These are phyloP conservation scores for Vidua macroura DNA, from an alignment of 2,113 vertebrate genomes.

Conservation along the genomic window DNA sequence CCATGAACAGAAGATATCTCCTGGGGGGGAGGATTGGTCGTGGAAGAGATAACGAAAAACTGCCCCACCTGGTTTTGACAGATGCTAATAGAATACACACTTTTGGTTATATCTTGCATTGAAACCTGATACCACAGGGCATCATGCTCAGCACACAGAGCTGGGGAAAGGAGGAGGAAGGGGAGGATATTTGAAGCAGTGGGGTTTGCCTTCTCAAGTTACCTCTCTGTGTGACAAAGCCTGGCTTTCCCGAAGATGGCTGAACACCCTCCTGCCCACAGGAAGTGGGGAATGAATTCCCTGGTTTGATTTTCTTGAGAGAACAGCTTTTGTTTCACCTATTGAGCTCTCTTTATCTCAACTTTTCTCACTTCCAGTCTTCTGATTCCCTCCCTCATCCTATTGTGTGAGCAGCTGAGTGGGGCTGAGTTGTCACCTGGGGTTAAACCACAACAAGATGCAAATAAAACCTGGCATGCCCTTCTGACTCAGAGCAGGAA, in stretches of 20 bases:
- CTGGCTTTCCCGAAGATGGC: neutral
- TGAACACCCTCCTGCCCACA: neutral
- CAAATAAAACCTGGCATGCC: neutral
- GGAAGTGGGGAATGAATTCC: neutral
- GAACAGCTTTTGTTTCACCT: neutral
- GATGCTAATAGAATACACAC: too few species aligned
- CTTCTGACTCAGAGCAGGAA: neutral
- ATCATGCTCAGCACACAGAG: neutral
- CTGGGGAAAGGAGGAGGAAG: neutral
- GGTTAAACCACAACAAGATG: neutral
- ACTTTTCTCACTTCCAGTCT: neutral
- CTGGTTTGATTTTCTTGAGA: neutral
- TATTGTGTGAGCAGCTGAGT: rapidly evolving
- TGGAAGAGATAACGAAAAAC: neutral
- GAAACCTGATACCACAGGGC: neutral
- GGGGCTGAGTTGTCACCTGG: neutral
- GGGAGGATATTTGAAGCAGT: neutral
- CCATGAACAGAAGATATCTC: neutral
- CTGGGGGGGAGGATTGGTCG: neutral
- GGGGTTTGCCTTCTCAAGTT: neutral
- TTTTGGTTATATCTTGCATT: neutral
- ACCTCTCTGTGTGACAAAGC: rapidly evolving
- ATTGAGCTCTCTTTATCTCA: neutral
- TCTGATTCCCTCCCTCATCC: neutral
- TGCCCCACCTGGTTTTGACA: neutral